Base-by-base conservation (phyloP, 2,888 invertebrate species). In the Apodemia duryi region DNA sequence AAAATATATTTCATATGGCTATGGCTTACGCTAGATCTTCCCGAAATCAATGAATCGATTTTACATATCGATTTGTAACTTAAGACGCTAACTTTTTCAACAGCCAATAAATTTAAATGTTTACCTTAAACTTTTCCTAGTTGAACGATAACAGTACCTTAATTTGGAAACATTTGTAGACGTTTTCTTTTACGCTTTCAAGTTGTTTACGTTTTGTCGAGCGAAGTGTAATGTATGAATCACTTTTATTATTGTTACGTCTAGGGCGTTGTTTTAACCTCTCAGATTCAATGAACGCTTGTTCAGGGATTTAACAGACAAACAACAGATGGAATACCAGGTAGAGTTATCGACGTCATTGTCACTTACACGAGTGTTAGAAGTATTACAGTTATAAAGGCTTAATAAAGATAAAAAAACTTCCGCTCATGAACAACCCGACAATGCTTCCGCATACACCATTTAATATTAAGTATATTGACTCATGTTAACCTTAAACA, bases 231-330 rank as follows among this genome's bases (percentile, higher is more conserved):
- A 29, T 54, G 54, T 54, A 54, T 54, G 54, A 54, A 54, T 54
- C 54, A 54, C 54, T 54, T 54, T 46, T 54, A 32, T 54, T 29
- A 32, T 54, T 54, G 54, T 54, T 54, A 54, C 54, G 54, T 28
- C 54, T 54, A 29, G 57, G 57, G 32, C 57, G 57, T 32, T 57
- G 57, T 57, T 57, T 57, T 11, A 57, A 57, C 32, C 57, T 32
- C 29, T 54, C 9, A 32, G 29, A 6, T 57, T 54, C 29, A 54
- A 29, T 54, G 32, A 54, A 32, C 28, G 57, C 29, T 57, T 57
- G 29, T 32, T 32, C 6, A 32, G 32, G 29, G 11, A 32, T 11
- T 6, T 5, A 32, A 29, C 6, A 57, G 32, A 13, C 28, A 28
- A 9, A 57, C 32, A 9, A 57, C 32, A 57, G 11, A 57, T 57